Conservation (phyloP, 2,888 invertebrate species). For the Acholoe squamosa region DNA sequence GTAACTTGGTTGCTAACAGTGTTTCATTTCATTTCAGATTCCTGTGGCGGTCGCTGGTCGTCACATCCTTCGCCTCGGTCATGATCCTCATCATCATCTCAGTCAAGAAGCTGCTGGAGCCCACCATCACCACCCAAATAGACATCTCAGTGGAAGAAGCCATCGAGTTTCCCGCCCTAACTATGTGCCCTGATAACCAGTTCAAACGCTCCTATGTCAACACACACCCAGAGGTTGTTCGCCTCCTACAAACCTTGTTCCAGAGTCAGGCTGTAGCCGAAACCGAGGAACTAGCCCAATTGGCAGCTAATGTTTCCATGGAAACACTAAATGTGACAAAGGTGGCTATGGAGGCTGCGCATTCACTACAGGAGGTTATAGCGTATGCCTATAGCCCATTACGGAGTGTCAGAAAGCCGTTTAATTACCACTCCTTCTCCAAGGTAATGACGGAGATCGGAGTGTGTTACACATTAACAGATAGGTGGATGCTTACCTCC, state of each 20-base stretch:
- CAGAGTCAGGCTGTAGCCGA: constrained; percentile 42
- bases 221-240: constrained; percentile 28
- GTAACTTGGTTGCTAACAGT: neutral
- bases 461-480: constrained; percentile 22
- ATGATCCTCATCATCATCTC: constrained; percentile 54
- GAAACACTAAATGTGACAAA: constrained; percentile 28
- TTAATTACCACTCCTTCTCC: constrained; percentile 32
- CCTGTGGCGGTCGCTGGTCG: constrained; percentile 14
- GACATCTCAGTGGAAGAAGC: constrained; percentile 26
- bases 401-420: neutral
- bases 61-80: constrained; percentile 43
- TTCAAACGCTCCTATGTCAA: constrained; percentile 35
- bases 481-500: constrained; percentile 1
- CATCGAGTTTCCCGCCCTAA: constrained; percentile 47
- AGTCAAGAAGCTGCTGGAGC: constrained; percentile 48
- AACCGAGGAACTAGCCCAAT: neutral
- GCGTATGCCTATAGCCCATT: constrained; percentile 40
- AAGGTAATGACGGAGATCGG: constrained; percentile 43
- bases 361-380: neutral
- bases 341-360: constrained; percentile 29
- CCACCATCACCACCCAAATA: constrained; percentile 44
- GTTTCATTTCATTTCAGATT: neutral
- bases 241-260: constrained; percentile 12
- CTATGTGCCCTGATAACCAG: constrained; percentile 34
- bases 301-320: constrained; percentile 30